Conservation (phyloP, 2,797 vertebrate species). For the Pseudochaenichthys georgianus region DNA sequence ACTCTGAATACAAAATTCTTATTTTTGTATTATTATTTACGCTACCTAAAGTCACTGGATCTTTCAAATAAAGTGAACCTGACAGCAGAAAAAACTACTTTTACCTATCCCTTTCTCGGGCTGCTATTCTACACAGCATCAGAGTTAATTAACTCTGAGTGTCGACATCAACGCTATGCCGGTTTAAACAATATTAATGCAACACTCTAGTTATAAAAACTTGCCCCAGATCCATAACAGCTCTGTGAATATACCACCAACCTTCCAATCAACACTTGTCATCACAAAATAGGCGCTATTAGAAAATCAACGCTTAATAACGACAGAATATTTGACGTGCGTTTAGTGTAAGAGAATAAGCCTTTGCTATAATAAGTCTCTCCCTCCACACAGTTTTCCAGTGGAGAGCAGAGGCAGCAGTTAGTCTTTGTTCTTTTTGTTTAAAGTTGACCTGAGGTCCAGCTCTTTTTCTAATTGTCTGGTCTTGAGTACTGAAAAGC, state of each 20-base stretch:
- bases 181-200: conserved; percentile 35
- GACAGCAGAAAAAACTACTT: background rate
- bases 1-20: background rate
- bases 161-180: conserved; percentile 28
- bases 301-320: conserved; percentile 6
- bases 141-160: conserved; percentile 43
- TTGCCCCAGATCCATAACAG: conserved; percentile 22
- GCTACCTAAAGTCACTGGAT: background rate
- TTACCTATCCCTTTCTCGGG: background rate
- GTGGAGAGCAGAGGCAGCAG: conserved; percentile 10
- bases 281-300: conserved; percentile 31
- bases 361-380: background rate
- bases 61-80: background rate
- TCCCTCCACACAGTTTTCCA: background rate
- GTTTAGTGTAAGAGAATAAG: background rate
- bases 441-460: conserved; percentile 16
- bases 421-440: conserved; percentile 4
- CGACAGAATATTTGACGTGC: background rate
- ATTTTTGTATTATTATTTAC: background rate
- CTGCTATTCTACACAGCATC: conserved; percentile 11
- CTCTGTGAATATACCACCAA: conserved; percentile 23
- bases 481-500: conserved; percentile 19
- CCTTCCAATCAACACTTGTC: conserved; percentile 47
- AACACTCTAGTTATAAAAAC: conserved; percentile 30
- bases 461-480: background rate